phyloP scores from a whole-genome alignment of 2,113 vertebrate genomes.

The Plectropomus leopardus region DNA sequence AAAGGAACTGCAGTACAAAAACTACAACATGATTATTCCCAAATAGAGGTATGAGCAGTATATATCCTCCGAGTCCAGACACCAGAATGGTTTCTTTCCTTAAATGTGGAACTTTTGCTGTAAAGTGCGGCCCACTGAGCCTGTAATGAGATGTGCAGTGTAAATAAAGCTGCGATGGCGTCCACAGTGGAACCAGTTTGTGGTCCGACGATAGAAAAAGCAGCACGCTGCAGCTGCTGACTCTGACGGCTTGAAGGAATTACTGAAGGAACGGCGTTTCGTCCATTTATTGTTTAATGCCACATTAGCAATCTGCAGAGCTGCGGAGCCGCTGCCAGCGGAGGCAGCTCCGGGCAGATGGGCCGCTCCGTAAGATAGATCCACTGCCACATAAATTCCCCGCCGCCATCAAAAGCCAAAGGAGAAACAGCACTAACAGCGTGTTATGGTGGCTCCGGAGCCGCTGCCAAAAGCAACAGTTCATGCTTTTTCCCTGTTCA shows the following conservation, averaged over 20 bases:
- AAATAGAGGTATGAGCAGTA: too few relatives aligned
- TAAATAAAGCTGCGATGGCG: background rate
- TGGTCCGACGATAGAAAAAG: conserved; percentile 43
- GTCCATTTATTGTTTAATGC: conserved; percentile 82
- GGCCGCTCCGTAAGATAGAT: conserved; percentile 79
- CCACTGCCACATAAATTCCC: conserved; percentile 86
- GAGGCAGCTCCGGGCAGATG: conserved; percentile 83
- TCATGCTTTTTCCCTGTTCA: conserved; percentile 65
- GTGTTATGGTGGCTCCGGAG: conserved; percentile 71
- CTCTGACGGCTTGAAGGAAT: conserved; percentile 66
- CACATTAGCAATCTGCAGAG: conserved; percentile 86
- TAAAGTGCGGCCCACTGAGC: background rate
- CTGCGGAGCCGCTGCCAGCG: conserved; percentile 75
- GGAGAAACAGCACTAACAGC: conserved; percentile 73
- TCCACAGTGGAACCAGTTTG: conserved; percentile 20
- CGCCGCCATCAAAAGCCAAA: conserved; percentile 71
- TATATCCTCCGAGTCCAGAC: too few relatives aligned
- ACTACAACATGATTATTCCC: too few relatives aligned
- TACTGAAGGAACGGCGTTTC: conserved; percentile 72
- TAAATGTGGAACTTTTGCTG: background rate
- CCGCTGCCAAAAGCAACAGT: conserved; percentile 80
- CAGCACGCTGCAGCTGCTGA: conserved; percentile 61
- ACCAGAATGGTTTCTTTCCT: too few relatives aligned
- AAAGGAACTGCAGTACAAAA: too few relatives aligned
- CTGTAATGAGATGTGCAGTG: background rate